Evolutionary conservation across 2,113 vertebrate genomes (phyloP).

Genomic region (Ochotona curzoniae): DNA sequence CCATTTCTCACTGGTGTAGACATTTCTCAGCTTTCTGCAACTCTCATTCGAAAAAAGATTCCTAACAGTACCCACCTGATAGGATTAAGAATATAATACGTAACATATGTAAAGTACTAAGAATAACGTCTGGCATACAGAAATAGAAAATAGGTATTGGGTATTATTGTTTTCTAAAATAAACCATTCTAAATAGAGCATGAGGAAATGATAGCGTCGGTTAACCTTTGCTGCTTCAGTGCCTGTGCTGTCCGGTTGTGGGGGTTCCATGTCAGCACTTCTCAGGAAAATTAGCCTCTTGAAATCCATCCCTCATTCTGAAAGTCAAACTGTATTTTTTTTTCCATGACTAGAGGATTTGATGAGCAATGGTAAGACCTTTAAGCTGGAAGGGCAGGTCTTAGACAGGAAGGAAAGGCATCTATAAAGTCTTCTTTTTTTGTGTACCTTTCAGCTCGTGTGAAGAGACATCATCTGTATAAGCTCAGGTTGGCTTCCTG

Average conservation of each 20-base stretch:
- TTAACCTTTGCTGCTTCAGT: not conserved
- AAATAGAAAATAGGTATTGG: not conserved
- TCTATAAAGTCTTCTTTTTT: not conserved
- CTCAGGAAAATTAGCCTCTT: slow-evolving; percentile 13
- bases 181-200: not conserved
- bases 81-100: not conserved
- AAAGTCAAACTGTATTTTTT: slow-evolving; percentile 30
- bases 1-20: not conserved
- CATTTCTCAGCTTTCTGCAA: not conserved
- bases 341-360: not conserved
- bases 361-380: not conserved
- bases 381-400: not conserved
- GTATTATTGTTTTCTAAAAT: slow-evolving; percentile 18
- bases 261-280: not conserved
- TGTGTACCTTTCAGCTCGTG: not conserved
- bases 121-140: not conserved
- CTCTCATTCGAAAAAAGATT: slow-evolving; percentile 8
- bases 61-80: not conserved
- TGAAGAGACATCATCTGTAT: not conserved
- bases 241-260: not conserved
- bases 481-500: not conserved
- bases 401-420: not conserved
- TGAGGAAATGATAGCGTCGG: not conserved
- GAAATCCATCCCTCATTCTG: not conserved
- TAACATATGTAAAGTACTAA: not conserved